Evolutionary conservation across 2,888 invertebrate genomes (phyloP).

Genomic region (Perithous albicinctus): DNA sequence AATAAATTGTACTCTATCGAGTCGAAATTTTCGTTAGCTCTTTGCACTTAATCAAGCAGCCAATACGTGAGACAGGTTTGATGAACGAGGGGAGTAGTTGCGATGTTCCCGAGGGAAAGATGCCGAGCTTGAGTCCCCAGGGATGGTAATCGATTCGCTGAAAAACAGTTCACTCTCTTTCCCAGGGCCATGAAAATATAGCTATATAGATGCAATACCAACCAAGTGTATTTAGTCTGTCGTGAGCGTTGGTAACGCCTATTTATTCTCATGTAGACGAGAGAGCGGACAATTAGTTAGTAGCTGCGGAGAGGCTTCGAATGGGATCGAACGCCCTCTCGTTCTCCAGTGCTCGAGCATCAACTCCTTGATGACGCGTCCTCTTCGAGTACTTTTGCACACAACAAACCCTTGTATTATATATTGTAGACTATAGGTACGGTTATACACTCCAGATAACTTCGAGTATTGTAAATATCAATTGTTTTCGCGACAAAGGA

Average conservation of each 20-base stretch:
- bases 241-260: slow-evolving; percentile 1
- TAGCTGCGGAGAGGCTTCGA: not conserved
- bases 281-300: slow-evolving; percentile 37
- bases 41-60: slow-evolving; percentile 17
- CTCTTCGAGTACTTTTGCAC: slow-evolving; percentile 42
- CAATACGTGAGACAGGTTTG: slow-evolving; percentile 41
- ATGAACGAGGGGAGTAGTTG: slow-evolving; percentile 34
- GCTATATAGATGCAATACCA: not conserved
- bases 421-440: slow-evolving; percentile 22
- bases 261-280: slow-evolving; percentile 19
- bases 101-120: slow-evolving; percentile 35
- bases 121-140: slow-evolving; percentile 3
- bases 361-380: slow-evolving; percentile 51
- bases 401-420: slow-evolving; percentile 28
- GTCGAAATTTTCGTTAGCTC: slow-evolving; percentile 10
- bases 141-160: slow-evolving; percentile 33
- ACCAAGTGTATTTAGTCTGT: not conserved
- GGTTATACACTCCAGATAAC: slow-evolving; percentile 40
- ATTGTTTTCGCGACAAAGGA: slow-evolving; percentile 60
- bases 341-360: not conserved
- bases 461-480: slow-evolving; percentile 64
- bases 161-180: slow-evolving; percentile 29
- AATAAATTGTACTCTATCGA: not conserved
- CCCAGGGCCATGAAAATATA: not conserved
- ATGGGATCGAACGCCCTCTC: slow-evolving; percentile 19